phyloP scores from a whole-genome alignment of 2,797 vertebrate species.

The Arrhamphus sclerolepis region DNA sequence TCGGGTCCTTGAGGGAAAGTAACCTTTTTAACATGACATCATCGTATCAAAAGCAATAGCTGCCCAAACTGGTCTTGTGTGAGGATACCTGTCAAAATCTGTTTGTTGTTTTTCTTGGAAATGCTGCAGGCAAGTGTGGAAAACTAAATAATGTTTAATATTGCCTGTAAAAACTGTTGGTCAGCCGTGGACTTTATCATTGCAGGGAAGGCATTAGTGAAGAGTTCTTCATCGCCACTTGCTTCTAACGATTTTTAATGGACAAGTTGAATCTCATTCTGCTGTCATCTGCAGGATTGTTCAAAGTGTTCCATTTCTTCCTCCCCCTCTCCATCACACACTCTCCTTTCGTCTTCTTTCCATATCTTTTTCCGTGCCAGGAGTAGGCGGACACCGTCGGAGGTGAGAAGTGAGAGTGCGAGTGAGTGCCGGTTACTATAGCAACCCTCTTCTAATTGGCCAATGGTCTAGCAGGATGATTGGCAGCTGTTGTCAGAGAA shows the following conservation, averaged over 20 bases:
- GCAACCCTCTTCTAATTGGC: constrained; percentile 73
- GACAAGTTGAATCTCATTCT: neutral
- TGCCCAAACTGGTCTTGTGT: too few relatives aligned
- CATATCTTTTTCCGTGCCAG: constrained; percentile 46
- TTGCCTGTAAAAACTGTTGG: too few relatives aligned
- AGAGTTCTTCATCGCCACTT: neutral
- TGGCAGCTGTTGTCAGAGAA: constrained; percentile 69
- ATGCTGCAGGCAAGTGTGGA: too few relatives aligned
- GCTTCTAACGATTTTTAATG: constrained; percentile 2
- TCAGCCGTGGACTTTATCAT: neutral
- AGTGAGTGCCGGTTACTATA: constrained; percentile 68
- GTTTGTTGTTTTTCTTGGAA: too few relatives aligned
- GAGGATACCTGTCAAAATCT: too few relatives aligned
- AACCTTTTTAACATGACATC: too few relatives aligned
- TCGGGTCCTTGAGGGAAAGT: too few relatives aligned
- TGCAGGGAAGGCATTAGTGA: neutral
- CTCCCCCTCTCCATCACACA: constrained; percentile 9
- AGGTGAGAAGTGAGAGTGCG: constrained; percentile 70
- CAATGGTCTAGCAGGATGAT: constrained; percentile 68
- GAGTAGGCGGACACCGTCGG: constrained; percentile 67
- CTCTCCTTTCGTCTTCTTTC: constrained; percentile 32
- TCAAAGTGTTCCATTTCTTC: constrained; percentile 19
- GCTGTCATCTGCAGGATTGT: constrained; percentile 7
- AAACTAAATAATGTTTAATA: too few relatives aligned
- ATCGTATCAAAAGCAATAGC: too few relatives aligned